A percentile compares a stretch with the other conserved stretches of the same genome.
Conservation (phyloP, 2,797 vertebrate species). For the Alfaro cultratus region DNA sequence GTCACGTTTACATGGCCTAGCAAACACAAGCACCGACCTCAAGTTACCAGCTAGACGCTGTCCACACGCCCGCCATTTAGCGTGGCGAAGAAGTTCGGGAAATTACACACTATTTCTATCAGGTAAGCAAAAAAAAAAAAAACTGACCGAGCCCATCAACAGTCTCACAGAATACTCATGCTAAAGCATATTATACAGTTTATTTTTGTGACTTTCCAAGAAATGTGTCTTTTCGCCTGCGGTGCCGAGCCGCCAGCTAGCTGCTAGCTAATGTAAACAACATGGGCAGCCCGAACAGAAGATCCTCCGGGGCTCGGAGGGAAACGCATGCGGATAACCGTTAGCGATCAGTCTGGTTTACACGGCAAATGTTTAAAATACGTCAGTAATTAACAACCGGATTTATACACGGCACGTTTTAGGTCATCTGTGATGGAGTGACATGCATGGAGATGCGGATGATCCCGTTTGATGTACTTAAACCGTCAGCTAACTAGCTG, state of each 20-base stretch:
- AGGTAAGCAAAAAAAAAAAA: conserved; percentile 25
- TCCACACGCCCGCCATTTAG: conserved; percentile 69
- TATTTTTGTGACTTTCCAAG: background rate
- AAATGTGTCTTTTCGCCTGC: conserved; percentile 32
- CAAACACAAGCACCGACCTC: conserved; percentile 68
- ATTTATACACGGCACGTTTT: background rate
- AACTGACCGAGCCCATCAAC: background rate
- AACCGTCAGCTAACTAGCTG: conserved; percentile 49
- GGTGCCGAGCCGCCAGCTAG: conserved; percentile 46
- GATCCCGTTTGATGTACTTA: conserved; percentile 13
- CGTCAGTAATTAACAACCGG: background rate
- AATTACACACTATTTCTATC: conserved; percentile 10
- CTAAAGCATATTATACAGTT: background rate
- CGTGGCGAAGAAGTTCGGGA: conserved; percentile 48
- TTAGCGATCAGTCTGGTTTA: conserved; percentile 7
- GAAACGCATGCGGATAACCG: conserved; percentile 67
- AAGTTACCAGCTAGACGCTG: conserved; percentile 31
- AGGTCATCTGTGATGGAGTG: background rate
- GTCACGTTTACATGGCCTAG: conserved; percentile 62
- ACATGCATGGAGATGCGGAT: background rate
- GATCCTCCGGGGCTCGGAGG: conserved; percentile 35
- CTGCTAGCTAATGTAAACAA: conserved; percentile 81
- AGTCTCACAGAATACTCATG: fast-evolving
- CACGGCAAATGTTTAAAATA: background rate
- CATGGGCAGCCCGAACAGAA: conserved; percentile 51